These are phyloP conservation scores for Microcebus griseorufus DNA, from an alignment of 2,113 vertebrate species.

Conservation along the genomic window DNA sequence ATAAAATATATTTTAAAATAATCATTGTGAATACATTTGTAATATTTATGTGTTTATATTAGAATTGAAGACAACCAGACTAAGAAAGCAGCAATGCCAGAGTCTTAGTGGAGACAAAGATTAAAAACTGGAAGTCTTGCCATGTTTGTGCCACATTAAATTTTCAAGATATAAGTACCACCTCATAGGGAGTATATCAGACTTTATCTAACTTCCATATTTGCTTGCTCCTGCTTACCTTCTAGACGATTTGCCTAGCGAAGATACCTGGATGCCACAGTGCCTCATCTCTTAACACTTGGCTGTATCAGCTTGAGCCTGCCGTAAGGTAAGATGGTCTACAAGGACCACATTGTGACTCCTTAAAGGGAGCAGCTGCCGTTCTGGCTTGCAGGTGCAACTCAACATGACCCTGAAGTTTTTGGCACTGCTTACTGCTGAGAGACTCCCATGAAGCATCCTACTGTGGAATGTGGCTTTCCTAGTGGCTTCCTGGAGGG, in stretches of 20 bases:
- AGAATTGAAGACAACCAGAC: neutral
- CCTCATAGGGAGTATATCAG: neutral
- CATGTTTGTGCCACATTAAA: neutral
- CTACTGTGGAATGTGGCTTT: neutral
- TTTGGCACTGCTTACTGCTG: neutral
- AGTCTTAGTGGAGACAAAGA: neutral
- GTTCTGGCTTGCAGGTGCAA: neutral
- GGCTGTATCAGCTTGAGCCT: neutral
- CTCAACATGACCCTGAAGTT: neutral
- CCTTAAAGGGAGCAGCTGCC: no score
- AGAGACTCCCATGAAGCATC: neutral
- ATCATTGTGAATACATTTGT: neutral
- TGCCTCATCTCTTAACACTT: neutral
- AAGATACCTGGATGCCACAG: neutral
- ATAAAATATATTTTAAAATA: neutral
- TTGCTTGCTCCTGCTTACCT: neutral
- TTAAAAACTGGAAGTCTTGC: neutral
- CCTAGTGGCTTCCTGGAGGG: neutral
- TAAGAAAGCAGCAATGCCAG: neutral
- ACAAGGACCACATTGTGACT: neutral
- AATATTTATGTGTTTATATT: neutral
- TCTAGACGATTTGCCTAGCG: neutral
- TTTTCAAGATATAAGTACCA: neutral
- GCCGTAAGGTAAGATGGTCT: neutral
- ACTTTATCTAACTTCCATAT: neutral